Evolutionary conservation across 37 sponge, comb jelly and placozoan genomes (phyloP).

Genomic region (Cladorhizidae sp.): DNA sequence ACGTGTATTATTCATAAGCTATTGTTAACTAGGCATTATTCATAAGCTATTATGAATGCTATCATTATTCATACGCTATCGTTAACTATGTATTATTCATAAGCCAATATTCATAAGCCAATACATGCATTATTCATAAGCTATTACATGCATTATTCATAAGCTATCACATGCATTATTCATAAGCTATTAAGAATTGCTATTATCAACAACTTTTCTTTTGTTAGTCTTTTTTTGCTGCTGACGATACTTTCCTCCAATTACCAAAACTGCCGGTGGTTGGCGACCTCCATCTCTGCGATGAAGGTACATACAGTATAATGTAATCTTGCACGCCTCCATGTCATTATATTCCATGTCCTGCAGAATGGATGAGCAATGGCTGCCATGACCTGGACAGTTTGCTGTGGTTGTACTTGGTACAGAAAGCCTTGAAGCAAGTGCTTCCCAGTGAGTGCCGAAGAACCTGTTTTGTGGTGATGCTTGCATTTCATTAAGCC

Average conservation of each 20-base stretch:
- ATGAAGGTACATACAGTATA: not conserved
- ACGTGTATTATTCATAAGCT: no score
- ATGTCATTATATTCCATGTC: not conserved
- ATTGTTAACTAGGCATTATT: no score
- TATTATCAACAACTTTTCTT: not conserved
- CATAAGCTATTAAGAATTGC: not conserved
- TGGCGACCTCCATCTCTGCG: conserved; percentile 1
- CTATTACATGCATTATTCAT: no score
- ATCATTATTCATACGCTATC: no score
- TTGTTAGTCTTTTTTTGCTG: conserved; percentile 31
- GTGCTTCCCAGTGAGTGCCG: conserved; percentile 35
- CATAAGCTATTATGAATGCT: no score
- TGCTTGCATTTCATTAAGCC: not conserved
- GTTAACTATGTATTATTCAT: no score
- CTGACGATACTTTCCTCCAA: conserved; percentile 2
- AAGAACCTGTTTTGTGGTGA: not conserved
- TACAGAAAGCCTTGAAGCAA: conserved; percentile 20
- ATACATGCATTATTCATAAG: no score
- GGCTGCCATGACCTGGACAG: not conserved
- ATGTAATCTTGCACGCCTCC: not conserved
- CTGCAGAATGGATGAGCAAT: not conserved
- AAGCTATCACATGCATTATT: no score
- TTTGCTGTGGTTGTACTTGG: conserved; percentile 55
- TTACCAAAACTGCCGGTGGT: not conserved
- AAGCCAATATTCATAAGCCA: no score